Evolutionary conservation across 2,113 vertebrate genomes (phyloP), one percentile per base, ranked within the genome.

Genomic region (Ardeotis arabs): DNA sequence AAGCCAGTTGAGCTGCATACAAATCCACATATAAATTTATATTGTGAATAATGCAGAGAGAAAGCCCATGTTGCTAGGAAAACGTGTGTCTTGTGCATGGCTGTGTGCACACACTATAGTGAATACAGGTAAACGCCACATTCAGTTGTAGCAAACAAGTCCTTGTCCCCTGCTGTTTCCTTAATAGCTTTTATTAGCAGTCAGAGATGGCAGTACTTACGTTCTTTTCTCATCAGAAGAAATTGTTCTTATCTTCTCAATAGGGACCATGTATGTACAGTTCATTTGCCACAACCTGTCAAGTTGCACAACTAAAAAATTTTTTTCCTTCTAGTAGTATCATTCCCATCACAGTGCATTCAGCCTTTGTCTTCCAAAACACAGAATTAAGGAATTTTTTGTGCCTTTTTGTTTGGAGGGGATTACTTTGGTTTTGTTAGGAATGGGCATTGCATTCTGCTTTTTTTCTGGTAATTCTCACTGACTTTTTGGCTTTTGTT

Each of bases 171-270:
- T 59, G 69, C 89, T 87, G 93, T 49, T 93, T 75, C 83, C 73
- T 45, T 76, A 83, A 92, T 47, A 73, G 88, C 77, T 95, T 93
- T 73, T 85, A 87, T 90, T 90, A 81, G 78, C 55, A 90, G 79
- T 58, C 93, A 94, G 74, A 95, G 90, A 91, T 95, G 95, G 74
- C 90, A 95, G 53, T 50, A 64, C 33, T 93, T 74, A 5, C 59
- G 17, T 66, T 91, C 81, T 78, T 90, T 84, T 73, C 89, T 95
- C 90, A 90, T 95, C 89, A 92, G 18, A 89, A 94, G 68, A 90
- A 97, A 89, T 93, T 64, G 58, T 87, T 94, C 63, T 87, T 74
- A 49, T 89, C 21, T 92, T 82, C 56, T 72, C 69, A 37, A 53
- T 6, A 37, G 56, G 79, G 80, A 89, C 58, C 0, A 0, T 60